Conservation (phyloP, 2,888 invertebrate species). For the Acanthococcus lagerstroemiae region DNA sequence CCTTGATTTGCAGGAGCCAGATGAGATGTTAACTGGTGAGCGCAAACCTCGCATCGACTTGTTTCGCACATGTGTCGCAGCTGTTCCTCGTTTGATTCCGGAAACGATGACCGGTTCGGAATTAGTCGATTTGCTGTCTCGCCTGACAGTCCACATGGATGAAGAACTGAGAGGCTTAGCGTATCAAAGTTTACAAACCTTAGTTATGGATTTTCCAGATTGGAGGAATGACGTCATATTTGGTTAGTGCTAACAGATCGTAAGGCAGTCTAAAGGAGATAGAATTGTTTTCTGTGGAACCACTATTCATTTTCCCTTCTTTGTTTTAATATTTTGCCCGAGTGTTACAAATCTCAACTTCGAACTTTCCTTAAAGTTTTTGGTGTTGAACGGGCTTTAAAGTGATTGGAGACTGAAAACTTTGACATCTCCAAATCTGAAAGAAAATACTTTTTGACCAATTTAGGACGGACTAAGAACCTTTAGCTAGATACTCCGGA, state of each 20-base stretch:
- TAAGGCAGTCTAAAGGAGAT: too few relatives aligned
- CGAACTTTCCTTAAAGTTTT: too few relatives aligned
- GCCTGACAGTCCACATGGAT: slow-evolving; percentile 96
- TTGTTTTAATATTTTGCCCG: too few relatives aligned
- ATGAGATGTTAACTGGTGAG: slow-evolving; percentile 87
- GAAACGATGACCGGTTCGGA: slow-evolving; percentile 94
- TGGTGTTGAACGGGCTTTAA: too few relatives aligned
- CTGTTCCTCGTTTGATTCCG: slow-evolving; percentile 92
- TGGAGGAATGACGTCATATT: slow-evolving; percentile 92
- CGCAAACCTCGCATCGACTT: slow-evolving; percentile 95
- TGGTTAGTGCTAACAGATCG: too few relatives aligned
- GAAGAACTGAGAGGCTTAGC: slow-evolving; percentile 90
- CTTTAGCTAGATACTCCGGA: too few relatives aligned
- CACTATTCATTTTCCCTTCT: not conserved
- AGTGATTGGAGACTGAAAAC: too few relatives aligned
- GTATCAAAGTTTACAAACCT: slow-evolving; percentile 88
- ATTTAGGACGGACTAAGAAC: too few relatives aligned
- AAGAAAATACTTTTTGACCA: too few relatives aligned
- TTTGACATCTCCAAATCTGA: too few relatives aligned
- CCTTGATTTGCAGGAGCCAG: slow-evolving; percentile 52
- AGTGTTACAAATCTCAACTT: too few relatives aligned
- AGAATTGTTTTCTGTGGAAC: not conserved
- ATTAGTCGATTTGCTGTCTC: slow-evolving; percentile 82
- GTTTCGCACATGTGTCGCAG: slow-evolving; percentile 95
- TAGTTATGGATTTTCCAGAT: slow-evolving; percentile 91